Percentiles rank a stretch among this genome's conserved stretches.
Evolutionary conservation across 2,797 vertebrate species (phyloP).

Genomic region (Tapirus indicus): DNA sequence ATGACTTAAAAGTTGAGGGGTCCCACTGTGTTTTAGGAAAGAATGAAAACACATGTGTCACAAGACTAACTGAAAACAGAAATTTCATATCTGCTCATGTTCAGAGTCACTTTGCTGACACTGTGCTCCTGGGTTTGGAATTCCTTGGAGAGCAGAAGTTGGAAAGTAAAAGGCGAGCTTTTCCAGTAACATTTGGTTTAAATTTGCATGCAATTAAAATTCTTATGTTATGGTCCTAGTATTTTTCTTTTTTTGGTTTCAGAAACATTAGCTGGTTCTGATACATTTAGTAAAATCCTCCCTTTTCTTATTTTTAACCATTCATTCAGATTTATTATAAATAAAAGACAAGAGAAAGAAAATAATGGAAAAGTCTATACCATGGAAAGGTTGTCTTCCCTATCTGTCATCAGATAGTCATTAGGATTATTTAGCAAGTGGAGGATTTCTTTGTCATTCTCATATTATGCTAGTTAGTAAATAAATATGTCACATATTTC

Average conservation of each 20-base stretch:
- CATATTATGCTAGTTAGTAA: not conserved
- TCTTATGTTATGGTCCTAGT: conserved; percentile 55
- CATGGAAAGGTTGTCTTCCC: not conserved
- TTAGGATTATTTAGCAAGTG: conserved; percentile 17
- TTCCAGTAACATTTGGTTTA: conserved; percentile 83
- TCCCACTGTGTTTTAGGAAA: conserved; percentile 78
- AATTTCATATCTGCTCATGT: conserved; percentile 77
- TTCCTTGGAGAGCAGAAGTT: conserved; percentile 75
- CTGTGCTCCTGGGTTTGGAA: conserved; percentile 73
- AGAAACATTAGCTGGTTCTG: conserved; percentile 56
- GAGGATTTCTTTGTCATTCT: not conserved
- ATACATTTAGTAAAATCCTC: not conserved
- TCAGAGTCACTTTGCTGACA: conserved; percentile 70
- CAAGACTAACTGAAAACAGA: conserved; percentile 84
- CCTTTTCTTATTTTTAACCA: conserved; percentile 34
- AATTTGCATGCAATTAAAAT: conserved; percentile 76
- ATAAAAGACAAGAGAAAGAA: not conserved
- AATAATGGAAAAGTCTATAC: not conserved
- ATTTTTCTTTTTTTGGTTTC: conserved; percentile 21
- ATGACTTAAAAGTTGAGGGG: conserved; percentile 68
- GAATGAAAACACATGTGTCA: conserved; percentile 82
- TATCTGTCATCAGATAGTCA: not conserved
- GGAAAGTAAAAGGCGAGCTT: conserved; percentile 74
- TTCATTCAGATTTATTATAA: conserved; percentile 56
- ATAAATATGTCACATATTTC: not conserved